These are phyloP conservation scores for Nipponia nippon DNA, from an alignment of 2,113 vertebrate genomes.

Conservation along the genomic window DNA sequence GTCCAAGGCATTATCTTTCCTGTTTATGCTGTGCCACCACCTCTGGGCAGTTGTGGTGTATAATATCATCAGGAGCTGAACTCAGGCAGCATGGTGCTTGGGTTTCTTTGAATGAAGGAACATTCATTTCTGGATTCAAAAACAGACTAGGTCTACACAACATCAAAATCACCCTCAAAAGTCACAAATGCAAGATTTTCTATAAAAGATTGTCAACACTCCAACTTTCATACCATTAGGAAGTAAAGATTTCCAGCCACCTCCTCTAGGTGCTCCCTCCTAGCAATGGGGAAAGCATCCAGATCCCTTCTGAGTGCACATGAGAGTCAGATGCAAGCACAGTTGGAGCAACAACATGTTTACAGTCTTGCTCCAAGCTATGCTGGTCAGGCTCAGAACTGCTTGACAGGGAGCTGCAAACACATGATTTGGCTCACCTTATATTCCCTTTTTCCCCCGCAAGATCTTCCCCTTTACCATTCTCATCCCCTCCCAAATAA, in stretches of 20 bases:
- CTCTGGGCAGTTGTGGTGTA: background rate
- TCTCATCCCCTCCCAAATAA: background rate
- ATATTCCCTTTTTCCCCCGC: background rate
- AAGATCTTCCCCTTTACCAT: background rate
- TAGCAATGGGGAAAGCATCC: background rate
- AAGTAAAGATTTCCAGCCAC: background rate
- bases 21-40: background rate
- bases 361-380: background rate
- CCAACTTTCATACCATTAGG: background rate
- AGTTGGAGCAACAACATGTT: background rate
- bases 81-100: fast-evolving
- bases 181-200: background rate
- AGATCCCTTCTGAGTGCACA: background rate
- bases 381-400: background rate
- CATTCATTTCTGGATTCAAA: background rate
- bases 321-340: background rate
- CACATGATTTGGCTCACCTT: fast-evolving
- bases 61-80: background rate
- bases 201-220: background rate
- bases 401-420: background rate
- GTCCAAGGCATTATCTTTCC: background rate
- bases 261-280: background rate
- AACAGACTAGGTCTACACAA: fast-evolving
- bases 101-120: background rate
- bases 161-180: background rate